Evolutionary conservation across 2,888 invertebrate genomes (phyloP).

Genomic region (Labia minor): DNA sequence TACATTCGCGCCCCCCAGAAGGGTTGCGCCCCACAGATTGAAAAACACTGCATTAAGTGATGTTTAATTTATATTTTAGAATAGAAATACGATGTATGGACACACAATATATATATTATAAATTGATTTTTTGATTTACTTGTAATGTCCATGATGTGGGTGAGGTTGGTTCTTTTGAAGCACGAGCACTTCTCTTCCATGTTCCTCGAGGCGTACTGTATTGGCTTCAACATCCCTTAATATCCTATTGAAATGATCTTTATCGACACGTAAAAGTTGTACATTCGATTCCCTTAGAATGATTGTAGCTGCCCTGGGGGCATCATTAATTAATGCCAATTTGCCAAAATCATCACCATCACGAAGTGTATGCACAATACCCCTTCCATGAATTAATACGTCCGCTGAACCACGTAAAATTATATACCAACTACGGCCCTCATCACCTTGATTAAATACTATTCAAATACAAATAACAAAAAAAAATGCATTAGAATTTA

Average conservation of each 20-base stretch:
- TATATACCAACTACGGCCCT: slow-evolving; percentile 76
- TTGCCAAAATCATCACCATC: slow-evolving; percentile 84
- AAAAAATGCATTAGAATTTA: neutral
- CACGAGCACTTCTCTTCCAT: slow-evolving; percentile 70
- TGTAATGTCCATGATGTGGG: slow-evolving; percentile 45
- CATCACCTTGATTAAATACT: slow-evolving; percentile 78
- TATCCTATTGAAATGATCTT: slow-evolving; percentile 74
- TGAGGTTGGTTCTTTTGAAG: slow-evolving; percentile 53
- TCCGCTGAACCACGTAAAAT: slow-evolving; percentile 72
- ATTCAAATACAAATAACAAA: slow-evolving; percentile 30
- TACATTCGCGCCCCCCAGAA: no score
- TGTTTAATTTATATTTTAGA: no score
- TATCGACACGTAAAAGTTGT: slow-evolving; percentile 71
- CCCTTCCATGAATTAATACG: slow-evolving; percentile 75
- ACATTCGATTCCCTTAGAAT: slow-evolving; percentile 70
- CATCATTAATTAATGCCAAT: slow-evolving; percentile 72
- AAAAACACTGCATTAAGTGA: no score
- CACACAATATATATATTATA: neutral
- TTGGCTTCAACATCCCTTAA: slow-evolving; percentile 78
- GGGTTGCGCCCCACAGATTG: no score
- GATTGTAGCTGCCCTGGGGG: slow-evolving; percentile 74
- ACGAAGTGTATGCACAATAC: slow-evolving; percentile 66
- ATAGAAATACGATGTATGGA: no score
- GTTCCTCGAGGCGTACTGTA: slow-evolving; percentile 71
- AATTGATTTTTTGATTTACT: slow-evolving; percentile 46